A percentile compares a stretch with the other conserved stretches of the same genome.
phyloP scores from a whole-genome alignment of 2,797 vertebrate genomes.

The Anisognathus igniventris region DNA sequence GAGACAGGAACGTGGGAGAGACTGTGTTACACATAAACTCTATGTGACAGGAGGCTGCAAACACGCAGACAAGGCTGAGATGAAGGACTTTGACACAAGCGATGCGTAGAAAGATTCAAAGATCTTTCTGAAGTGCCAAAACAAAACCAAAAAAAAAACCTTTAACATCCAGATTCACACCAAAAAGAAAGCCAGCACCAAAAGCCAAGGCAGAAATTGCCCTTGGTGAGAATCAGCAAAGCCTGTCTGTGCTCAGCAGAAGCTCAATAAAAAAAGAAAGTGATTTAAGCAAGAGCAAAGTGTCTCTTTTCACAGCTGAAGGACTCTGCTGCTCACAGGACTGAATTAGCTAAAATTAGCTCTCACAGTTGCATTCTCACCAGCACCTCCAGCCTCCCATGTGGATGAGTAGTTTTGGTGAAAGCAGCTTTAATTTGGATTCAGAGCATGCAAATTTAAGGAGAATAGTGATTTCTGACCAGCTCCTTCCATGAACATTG shows the following conservation, averaged over 20 bases:
- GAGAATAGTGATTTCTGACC: background rate
- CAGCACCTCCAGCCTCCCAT: background rate
- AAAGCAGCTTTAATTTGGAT: background rate
- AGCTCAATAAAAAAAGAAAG: background rate
- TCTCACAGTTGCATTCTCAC: background rate
- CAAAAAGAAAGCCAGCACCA: background rate
- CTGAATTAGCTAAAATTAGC: background rate
- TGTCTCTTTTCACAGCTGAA: background rate
- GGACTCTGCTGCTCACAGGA: background rate
- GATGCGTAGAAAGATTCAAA: accelerated
- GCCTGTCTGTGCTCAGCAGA: background rate
- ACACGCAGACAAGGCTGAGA: background rate
- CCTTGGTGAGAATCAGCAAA: background rate
- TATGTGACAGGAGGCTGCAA: background rate
- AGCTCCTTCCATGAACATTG: background rate
- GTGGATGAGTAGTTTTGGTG: background rate
- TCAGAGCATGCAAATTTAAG: background rate
- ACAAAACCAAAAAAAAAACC: background rate
- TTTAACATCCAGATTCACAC: background rate
- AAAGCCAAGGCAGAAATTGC: background rate
- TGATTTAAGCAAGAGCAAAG: background rate
- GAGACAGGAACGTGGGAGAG: background rate
- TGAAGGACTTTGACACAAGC: accelerated
- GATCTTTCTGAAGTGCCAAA: background rate
- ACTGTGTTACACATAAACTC: background rate